Evolutionary conservation across 2,888 invertebrate species (phyloP).

Genomic region (Hypomecis punctinalis): DNA sequence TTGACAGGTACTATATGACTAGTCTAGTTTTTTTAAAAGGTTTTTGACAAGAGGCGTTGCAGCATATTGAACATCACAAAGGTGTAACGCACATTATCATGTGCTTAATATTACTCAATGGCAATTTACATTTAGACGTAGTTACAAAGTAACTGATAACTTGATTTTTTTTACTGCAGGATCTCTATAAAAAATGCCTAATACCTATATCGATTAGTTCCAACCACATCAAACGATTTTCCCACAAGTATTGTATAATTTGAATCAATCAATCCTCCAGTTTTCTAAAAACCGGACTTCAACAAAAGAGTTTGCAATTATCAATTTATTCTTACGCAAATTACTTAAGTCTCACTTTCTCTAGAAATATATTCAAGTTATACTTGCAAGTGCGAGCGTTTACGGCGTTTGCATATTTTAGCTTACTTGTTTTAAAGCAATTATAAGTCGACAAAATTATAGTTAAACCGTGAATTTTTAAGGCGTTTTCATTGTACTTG

Average conservation of each 20-base stretch:
- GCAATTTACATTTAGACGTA: not conserved
- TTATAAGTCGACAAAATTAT: not conserved
- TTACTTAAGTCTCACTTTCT: slow-evolving; percentile 20
- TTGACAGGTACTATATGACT: slow-evolving; percentile 12
- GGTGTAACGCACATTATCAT: not conserved
- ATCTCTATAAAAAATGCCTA: too few species aligned
- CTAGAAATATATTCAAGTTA: slow-evolving; percentile 24
- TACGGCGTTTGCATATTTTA: slow-evolving; percentile 17
- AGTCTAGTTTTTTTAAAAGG: not conserved
- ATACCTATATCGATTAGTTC: not conserved
- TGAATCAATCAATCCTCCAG: slow-evolving; percentile 23
- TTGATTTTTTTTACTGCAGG: too few species aligned
- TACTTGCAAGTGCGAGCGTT: not conserved
- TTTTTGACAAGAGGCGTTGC: not conserved
- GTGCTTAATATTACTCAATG: not conserved
- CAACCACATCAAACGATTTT: not conserved
- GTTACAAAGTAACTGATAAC: too few species aligned
- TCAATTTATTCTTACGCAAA: slow-evolving; percentile 30
- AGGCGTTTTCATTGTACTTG: too few species aligned
- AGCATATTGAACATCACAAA: not conserved
- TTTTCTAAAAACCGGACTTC: slow-evolving; percentile 29
- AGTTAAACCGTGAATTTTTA: not conserved
- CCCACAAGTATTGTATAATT: slow-evolving; percentile 21
- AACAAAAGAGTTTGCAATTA: slow-evolving; percentile 23
- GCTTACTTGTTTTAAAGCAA: not conserved